Conservation (phyloP, 37 sponge, comb jelly and placozoan genomes). For the Dysidea cf. avara region DNA sequence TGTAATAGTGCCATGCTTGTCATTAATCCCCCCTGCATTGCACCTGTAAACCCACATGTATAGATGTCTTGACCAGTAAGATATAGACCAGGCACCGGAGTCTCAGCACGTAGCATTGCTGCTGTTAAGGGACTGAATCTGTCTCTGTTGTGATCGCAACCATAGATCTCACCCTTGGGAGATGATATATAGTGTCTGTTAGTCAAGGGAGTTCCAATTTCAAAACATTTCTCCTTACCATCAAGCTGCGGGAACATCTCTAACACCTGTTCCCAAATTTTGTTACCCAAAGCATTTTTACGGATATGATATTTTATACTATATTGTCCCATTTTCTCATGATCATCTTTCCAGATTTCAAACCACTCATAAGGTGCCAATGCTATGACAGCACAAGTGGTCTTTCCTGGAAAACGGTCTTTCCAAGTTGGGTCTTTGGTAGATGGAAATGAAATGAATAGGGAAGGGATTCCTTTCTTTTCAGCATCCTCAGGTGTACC, state of each 20-base stretch:
- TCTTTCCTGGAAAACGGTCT: constrained; percentile 71
- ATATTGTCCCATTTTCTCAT: constrained; percentile 49
- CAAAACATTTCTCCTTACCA: constrained; percentile 79
- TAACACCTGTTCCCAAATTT: constrained; percentile 66
- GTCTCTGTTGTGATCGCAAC: constrained; percentile 69
- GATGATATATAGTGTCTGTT: constrained; percentile 75
- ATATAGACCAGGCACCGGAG: constrained; percentile 71
- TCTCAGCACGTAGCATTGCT: constrained; percentile 65
- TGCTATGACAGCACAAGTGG: constrained; percentile 77
- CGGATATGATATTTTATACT: constrained; percentile 74
- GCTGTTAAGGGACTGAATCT: constrained; percentile 59
- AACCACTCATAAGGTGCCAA: constrained; percentile 81
- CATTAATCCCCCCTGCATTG: constrained; percentile 75
- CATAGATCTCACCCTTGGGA: constrained; percentile 83
- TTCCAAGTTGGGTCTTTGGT: constrained; percentile 87
- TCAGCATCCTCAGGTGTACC: constrained; percentile 43
- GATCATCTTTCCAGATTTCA: constrained; percentile 76
- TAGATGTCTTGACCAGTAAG: constrained; percentile 89
- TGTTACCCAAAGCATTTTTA: constrained; percentile 66
- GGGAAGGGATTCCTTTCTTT: constrained; percentile 51
- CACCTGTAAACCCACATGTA: constrained; percentile 78
- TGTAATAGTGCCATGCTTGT: constrained; percentile 72
- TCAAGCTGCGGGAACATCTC: constrained; percentile 83
- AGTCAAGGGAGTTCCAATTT: constrained; percentile 86
- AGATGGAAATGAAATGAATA: constrained; percentile 92